These are phyloP conservation scores for Pseudobourletiella spinata DNA, from an alignment of 1,140 invertebrate species.

Conservation along the genomic window DNA sequence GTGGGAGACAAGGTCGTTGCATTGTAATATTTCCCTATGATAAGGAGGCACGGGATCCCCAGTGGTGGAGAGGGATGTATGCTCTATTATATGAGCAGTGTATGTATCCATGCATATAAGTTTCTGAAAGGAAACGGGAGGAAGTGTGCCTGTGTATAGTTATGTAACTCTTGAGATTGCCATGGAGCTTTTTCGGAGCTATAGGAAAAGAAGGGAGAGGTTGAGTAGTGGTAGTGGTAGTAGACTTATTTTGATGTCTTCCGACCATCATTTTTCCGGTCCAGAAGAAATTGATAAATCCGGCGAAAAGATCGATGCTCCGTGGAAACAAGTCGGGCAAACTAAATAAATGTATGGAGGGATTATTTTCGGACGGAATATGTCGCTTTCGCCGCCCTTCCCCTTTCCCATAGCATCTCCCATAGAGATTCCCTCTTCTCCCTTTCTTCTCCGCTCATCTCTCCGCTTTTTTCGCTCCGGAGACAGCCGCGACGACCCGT, in stretches of 20 bases:
- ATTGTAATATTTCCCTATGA: background rate
- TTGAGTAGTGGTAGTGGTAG: no score
- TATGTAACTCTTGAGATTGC: constrained; percentile 12
- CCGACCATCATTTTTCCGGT: constrained; percentile 33
- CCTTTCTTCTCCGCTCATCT: background rate
- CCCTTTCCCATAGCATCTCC: no score
- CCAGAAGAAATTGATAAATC: constrained; percentile 33
- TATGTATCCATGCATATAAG: no score
- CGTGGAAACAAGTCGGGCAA: constrained; percentile 7
- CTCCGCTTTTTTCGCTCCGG: background rate
- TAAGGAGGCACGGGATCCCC: background rate
- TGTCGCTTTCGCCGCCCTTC: constrained; percentile 2
- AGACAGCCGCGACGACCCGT: background rate
- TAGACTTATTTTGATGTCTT: constrained; percentile 28
- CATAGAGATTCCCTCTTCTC: constrained; percentile 2
- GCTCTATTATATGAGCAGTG: background rate
- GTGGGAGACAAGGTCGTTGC: background rate
- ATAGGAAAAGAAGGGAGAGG: no score
- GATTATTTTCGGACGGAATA: constrained; percentile 12
- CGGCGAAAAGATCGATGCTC: constrained; percentile 26
- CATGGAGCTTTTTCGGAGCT: constrained; percentile 9
- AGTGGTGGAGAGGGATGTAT: background rate
- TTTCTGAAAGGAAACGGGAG: no score
- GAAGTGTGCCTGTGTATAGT: background rate
- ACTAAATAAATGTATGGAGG: constrained; percentile 15